phyloP scores from a whole-genome alignment of 2,888 invertebrate genomes.

The Chaetoderma sp. region DNA sequence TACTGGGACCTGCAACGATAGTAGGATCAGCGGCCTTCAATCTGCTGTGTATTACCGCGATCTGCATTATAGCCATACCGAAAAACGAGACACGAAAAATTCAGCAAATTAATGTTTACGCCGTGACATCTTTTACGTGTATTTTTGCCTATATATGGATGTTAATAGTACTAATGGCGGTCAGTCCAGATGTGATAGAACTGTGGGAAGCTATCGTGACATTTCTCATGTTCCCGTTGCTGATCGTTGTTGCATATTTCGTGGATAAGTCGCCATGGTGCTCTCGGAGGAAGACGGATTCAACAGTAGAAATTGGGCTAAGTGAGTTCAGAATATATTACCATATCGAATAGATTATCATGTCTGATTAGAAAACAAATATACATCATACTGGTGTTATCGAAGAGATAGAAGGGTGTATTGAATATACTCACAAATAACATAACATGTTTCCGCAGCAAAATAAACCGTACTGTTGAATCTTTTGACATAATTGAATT shows the following conservation, averaged over 20 bases:
- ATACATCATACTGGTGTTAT: no score
- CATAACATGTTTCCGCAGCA: no score
- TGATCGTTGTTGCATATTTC: constrained; percentile 73
- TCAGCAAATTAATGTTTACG: constrained; percentile 70
- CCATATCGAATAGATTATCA: no score
- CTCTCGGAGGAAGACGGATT: constrained; percentile 45
- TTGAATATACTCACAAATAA: no score
- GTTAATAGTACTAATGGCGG: constrained; percentile 70
- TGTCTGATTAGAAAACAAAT: no score
- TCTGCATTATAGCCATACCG: constrained; percentile 72
- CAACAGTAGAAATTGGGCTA: constrained; percentile 55
- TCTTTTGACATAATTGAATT: no score
- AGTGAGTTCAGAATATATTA: constrained; percentile 39
- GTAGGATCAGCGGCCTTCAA: constrained; percentile 75
- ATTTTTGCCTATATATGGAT: constrained; percentile 76
- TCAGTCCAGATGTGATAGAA: constrained; percentile 70
- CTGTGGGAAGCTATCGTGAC: constrained; percentile 75
- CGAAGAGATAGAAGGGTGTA: no score
- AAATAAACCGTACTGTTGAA: no score
- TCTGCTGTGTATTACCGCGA: constrained; percentile 72
- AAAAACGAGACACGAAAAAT: constrained; percentile 69
- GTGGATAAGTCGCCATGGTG: constrained; percentile 70
- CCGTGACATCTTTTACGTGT: constrained; percentile 66
- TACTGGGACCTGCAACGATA: constrained; percentile 74
- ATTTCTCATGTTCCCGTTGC: constrained; percentile 73